phyloP scores from a whole-genome alignment of 2,888 invertebrate genomes.

The Epinotia demarniana region DNA sequence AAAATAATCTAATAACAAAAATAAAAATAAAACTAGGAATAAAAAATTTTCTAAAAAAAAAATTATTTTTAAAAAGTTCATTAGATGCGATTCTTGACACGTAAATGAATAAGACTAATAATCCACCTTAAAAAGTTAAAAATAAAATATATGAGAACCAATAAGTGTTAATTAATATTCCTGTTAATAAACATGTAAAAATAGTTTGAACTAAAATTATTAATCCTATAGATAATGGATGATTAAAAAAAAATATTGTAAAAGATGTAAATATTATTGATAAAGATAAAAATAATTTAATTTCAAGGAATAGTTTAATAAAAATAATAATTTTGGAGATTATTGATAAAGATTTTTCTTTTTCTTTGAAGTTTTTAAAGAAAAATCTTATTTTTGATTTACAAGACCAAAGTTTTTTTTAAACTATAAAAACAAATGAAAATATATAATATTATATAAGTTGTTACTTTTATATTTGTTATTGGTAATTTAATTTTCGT shows the following conservation, averaged over 20 bases:
- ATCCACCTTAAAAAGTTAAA: conserved; percentile 86
- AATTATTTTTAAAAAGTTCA: conserved; percentile 79
- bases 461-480: conserved; percentile 79
- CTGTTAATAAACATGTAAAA: conserved; percentile 74
- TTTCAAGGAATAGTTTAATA: conserved; percentile 86
- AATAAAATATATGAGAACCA: conserved; percentile 87
- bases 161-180: conserved; percentile 78
- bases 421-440: conserved; percentile 87
- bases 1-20: conserved; percentile 53
- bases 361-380: conserved; percentile 86
- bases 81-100: conserved; percentile 86
- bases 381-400: conserved; percentile 85
- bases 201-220: conserved; percentile 82
- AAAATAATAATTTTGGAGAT: conserved; percentile 90
- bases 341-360: conserved; percentile 83
- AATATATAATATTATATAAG: conserved; percentile 69
- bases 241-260: conserved; percentile 66
- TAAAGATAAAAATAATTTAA: conserved; percentile 68
- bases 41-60: conserved; percentile 58
- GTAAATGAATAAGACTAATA: conserved; percentile 87
- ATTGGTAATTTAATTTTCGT: conserved; percentile 81
- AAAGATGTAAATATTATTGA: conserved; percentile 67
- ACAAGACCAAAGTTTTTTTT: conserved; percentile 88
- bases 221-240: conserved; percentile 83
- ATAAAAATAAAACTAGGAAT: conserved; percentile 54